phyloP scores from a whole-genome alignment of 2,888 invertebrate genomes.

The Scaptomyza parva region DNA sequence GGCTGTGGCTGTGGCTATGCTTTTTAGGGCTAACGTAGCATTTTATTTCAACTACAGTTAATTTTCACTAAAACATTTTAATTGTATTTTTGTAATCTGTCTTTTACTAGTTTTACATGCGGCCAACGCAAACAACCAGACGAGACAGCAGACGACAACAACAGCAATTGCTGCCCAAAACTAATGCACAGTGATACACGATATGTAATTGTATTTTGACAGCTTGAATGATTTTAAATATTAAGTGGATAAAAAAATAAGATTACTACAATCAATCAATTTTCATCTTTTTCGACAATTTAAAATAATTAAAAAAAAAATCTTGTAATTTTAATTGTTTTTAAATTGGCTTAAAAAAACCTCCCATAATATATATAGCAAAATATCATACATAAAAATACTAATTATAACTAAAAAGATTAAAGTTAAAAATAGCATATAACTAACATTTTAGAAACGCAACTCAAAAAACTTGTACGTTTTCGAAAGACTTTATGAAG shows the following conservation, averaged over 20 bases:
- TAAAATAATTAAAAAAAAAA: too few species aligned
- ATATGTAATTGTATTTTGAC: too few species aligned
- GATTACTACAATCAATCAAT: too few species aligned
- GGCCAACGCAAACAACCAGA: slow-evolving; percentile 36
- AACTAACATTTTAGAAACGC: not conserved
- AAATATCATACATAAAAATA: too few species aligned
- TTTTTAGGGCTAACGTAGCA: slow-evolving; percentile 67
- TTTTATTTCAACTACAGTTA: slow-evolving; percentile 81
- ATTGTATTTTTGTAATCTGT: slow-evolving; percentile 81
- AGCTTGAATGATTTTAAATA: too few species aligned
- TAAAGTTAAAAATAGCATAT: not conserved
- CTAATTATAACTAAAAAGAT: not conserved
- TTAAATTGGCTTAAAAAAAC: too few species aligned
- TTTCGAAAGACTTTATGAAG: not conserved
- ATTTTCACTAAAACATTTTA: slow-evolving; percentile 80
- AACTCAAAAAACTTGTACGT: not conserved
- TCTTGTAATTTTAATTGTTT: too few species aligned
- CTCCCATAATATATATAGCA: too few species aligned
- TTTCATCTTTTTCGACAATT: too few species aligned
- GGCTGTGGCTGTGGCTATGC: slow-evolving; percentile 18
- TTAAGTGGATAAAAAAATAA: too few species aligned
- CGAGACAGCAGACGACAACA: slow-evolving; percentile 35
- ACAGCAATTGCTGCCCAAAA: slow-evolving; percentile 15
- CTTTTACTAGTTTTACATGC: slow-evolving; percentile 70
- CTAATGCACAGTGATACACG: slow-evolving; percentile 34